Evolutionary conservation across 2,797 vertebrate species (phyloP).

Genomic region (Dallia pectoralis): DNA sequence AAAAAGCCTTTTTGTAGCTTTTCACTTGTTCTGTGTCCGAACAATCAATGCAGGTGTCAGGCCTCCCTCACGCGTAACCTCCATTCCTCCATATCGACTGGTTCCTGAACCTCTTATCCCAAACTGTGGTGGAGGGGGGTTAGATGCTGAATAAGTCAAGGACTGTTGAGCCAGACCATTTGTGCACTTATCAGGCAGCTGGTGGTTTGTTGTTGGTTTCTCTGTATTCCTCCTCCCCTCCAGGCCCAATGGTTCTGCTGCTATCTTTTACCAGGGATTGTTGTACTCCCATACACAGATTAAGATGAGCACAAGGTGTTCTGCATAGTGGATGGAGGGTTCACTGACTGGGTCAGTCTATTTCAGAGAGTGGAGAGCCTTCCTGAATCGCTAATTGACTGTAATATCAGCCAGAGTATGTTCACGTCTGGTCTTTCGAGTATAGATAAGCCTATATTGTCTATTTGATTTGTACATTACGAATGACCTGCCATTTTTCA

Average conservation of each 20-base stretch:
- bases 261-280: neutral
- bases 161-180: slow-evolving; percentile 4
- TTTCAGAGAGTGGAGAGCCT: neutral
- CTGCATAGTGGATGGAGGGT: neutral
- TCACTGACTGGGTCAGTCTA: neutral
- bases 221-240: neutral
- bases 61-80: neutral
- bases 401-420: neutral
- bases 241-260: neutral
- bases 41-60: neutral
- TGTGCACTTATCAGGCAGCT: neutral
- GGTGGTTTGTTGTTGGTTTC: neutral
- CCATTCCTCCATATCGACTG: neutral
- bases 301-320: neutral
- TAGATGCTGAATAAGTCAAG: slow-evolving; percentile 11
- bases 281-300: neutral
- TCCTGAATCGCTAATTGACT: neutral
- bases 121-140: neutral
- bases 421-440: neutral
- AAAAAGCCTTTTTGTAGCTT: neutral
- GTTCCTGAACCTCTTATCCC: neutral
- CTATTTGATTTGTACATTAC: neutral
- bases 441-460: neutral
- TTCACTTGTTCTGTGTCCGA: neutral
- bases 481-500: too few species aligned